These are phyloP conservation scores for Macroramphosus scolopax DNA, from an alignment of 2,797 vertebrate species.

Conservation along the genomic window DNA sequence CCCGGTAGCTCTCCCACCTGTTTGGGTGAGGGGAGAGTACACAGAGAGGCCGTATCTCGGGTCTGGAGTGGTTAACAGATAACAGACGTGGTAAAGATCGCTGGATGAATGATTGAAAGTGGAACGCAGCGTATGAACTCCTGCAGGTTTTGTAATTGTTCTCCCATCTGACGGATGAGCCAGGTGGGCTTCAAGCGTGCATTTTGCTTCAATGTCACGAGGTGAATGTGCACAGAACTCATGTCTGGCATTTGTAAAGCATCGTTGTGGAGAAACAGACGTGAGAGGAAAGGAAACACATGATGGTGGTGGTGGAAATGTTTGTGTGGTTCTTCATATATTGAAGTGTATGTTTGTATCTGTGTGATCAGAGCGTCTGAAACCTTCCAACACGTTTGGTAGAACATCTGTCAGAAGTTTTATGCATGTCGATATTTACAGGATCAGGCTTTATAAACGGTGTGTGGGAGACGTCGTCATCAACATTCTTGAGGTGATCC, in stretches of 20 bases:
- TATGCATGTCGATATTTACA: too few species aligned
- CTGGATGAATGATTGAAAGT: constrained; percentile 53
- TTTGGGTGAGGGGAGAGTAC: constrained; percentile 62
- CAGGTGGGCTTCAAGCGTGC: constrained; percentile 1
- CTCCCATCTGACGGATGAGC: background rate
- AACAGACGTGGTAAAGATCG: constrained; percentile 52
- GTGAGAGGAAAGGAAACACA: too few species aligned
- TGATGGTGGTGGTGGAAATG: too few species aligned
- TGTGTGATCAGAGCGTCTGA: too few species aligned
- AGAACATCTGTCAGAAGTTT: too few species aligned
- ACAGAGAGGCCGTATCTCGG: constrained; percentile 49
- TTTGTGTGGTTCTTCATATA: too few species aligned
- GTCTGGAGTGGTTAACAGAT: constrained; percentile 70
- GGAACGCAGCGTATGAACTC: constrained; percentile 1
- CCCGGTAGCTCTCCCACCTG: constrained; percentile 48
- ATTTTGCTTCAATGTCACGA: background rate
- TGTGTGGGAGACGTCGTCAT: too few species aligned
- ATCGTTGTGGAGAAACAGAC: too few species aligned
- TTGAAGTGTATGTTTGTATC: too few species aligned
- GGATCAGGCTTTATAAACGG: too few species aligned
- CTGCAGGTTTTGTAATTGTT: constrained; percentile 11
- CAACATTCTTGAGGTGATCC: too few species aligned
- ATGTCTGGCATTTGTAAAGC: background rate
- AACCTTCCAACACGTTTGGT: too few species aligned
- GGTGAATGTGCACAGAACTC: background rate